Base-by-base conservation (phyloP, 2,113 vertebrate genomes). In the cat (Felis catus) region DNA sequence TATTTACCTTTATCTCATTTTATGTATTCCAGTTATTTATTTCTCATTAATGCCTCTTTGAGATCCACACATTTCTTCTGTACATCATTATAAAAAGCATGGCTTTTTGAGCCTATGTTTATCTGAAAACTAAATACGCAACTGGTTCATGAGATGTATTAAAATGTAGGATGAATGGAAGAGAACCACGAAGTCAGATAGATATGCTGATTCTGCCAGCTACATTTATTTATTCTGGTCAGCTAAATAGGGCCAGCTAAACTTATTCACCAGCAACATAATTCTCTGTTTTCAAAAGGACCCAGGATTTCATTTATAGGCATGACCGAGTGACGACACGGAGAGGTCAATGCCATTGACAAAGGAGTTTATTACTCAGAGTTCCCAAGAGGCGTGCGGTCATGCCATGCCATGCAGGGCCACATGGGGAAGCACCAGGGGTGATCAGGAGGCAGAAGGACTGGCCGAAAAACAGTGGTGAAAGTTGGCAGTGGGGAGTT, bases 401-500 rank as follows among this genome's bases (percentile, higher is more conserved):
- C 23, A n/a, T 6, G 27, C n/a, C 41, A 14, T 19, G 73, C 19
- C 1, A 39, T 3, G 2, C 3, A 61, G 82, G 25, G 31, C 4
- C 25, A 11, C 18, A 0, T 4, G 18, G 25, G 36, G 8, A 79
- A 41, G 29, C 5, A 5, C 19, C 7, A 6, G 23, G 1, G 11
- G 1, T 18, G 4, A 3, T 23, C 63, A 48, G 65, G 41, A 74
- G 45, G 23, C 36, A 81, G 76, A 51, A 27, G 13, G 9, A 19
- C 21, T 4, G 61, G n/a, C 1, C 12, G 10, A 4, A 18, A 23
- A 41, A 16, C n/a, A 23, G 39, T 25, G 19, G 5, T 19, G 4
- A 15, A 19, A 19, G 14, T 0, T 16, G 9, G 27, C 0, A 0
- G 4, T 7, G 1, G 25, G 25, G 39, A 74, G 18, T 12, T 70